Evolutionary conservation across 2,113 vertebrate species (phyloP), one percentile per base, ranked within the genome.

Genomic region (Willisornis vidua): DNA sequence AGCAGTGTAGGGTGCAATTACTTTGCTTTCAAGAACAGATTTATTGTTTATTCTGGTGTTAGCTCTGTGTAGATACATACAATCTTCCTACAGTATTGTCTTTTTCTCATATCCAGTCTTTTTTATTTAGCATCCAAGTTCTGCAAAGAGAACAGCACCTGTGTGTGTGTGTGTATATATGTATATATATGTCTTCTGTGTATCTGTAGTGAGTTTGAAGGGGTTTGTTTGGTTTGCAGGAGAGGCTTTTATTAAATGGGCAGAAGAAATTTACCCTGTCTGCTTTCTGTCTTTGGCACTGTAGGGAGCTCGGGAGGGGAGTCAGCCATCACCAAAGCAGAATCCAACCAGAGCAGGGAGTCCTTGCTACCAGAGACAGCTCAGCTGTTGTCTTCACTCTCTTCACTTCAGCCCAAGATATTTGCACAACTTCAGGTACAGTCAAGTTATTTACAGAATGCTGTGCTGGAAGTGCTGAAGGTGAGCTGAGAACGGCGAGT

Each of bases 341-440:
- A 97, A 94, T 81, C 90, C 84, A 93, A 17, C 85, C 97, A 96
- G 76, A 96, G 89, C 0, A 74, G 55, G 55, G 87, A 96, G 77
- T 87, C 97, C 43, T 91, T 98, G 75, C 97, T 95, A 78, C 96
- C 97, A 83, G 98, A 98, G 55, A 96, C 97, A 88, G 84, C 97
- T 48, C 98, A 98, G 58, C 95, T 98, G 39, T 96, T 98, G 59
- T 98, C 98, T 87, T 98, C 98, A 16, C 91, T 98, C 46, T 98
- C 98, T 51, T 98, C 98, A 39, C 93, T 98, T 89, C 98, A 98
- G 86, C 98, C 98, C 89, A 98, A 98, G 97, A 97, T 98, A 94
- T 98, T 99, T 96, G 98, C 98, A 87, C 98, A 99, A 62, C 83
- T 98, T 51, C 98, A 98, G 98, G 98, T 98, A 92, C 26, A 72